Conservation (phyloP, 2,113 vertebrate genomes). For the Promerops cafer region DNA sequence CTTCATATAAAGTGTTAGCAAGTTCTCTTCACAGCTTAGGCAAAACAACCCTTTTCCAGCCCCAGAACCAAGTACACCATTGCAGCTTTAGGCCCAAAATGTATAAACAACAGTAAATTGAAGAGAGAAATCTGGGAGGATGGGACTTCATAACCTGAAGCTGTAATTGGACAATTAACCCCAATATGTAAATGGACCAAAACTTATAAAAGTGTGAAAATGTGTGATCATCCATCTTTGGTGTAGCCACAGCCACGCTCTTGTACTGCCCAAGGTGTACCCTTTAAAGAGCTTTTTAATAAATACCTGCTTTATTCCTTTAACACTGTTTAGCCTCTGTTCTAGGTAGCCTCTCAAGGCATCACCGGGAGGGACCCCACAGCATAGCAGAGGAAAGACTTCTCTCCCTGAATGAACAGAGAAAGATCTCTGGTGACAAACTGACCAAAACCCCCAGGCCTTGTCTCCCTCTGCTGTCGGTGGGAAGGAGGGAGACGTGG, state of each 20-base stretch:
- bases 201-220: background rate
- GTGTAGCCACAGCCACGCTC: background rate
- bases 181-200: background rate
- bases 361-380: background rate
- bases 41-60: background rate
- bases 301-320: background rate
- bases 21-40: background rate
- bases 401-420: background rate
- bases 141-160: background rate
- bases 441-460: background rate
- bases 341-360: background rate
- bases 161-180: background rate
- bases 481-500: background rate
- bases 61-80: background rate
- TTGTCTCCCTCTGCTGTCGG: fast-evolving
- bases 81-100: background rate
- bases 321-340: background rate
- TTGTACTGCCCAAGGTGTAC: background rate
- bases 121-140: background rate
- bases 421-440: background rate
- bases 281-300: background rate
- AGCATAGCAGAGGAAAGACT: background rate
- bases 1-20: background rate
- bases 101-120: background rate
- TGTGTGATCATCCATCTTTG: background rate